A percentile compares a stretch with the other conserved stretches of the same genome.
phyloP scores from a whole-genome alignment of 2,113 vertebrate genomes.

The Dendrocopos noguchii region DNA sequence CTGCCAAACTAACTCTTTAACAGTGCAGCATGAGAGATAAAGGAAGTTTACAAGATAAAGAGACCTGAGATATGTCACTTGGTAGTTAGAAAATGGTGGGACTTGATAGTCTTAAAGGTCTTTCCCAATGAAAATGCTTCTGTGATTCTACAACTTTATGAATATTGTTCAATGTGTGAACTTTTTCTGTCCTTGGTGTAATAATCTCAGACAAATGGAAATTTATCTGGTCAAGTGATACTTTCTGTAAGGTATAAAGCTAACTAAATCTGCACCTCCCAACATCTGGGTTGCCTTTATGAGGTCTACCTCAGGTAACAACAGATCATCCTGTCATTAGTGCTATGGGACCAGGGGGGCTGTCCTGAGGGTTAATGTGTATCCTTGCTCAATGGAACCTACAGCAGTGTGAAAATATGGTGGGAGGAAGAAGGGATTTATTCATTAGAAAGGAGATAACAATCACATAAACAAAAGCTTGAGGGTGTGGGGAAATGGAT shows the following conservation, averaged over 20 bases:
- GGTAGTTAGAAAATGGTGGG: no score
- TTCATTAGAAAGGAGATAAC: neutral
- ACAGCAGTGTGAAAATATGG: neutral
- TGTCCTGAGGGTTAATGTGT: neutral
- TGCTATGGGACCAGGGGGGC: rapidly evolving
- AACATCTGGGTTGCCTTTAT: neutral
- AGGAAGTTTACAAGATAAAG: neutral
- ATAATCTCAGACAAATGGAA: neutral
- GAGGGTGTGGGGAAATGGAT: neutral
- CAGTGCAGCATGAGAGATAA: neutral
- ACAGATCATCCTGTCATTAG: neutral
- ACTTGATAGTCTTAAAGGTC: no score
- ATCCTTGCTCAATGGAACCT: neutral
- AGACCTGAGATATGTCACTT: neutral
- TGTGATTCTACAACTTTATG: neutral
- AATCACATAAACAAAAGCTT: neutral
- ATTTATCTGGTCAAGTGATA: neutral
- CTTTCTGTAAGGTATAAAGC: neutral
- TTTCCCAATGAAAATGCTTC: no score
- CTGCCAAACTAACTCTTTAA: neutral
- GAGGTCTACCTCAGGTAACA: neutral
- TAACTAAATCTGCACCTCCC: neutral
- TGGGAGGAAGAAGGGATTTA: neutral
- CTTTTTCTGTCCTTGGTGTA: neutral
- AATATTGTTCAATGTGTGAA: neutral